These are phyloP conservation scores for Spialia ferax DNA, from an alignment of 2,888 invertebrate genomes.

Conservation along the genomic window DNA sequence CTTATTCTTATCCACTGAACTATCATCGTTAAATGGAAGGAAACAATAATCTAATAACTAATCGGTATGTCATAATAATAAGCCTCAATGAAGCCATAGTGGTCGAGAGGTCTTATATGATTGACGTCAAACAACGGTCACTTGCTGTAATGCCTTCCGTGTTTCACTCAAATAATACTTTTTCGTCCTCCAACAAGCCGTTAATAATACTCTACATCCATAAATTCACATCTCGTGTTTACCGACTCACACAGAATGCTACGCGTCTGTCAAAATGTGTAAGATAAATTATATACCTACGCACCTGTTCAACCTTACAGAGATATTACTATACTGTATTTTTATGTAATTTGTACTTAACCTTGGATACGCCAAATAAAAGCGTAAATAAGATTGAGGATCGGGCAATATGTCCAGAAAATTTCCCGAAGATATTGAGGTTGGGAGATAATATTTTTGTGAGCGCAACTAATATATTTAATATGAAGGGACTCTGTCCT, in stretches of 20 bases:
- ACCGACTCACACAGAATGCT: slow-evolving; percentile 30
- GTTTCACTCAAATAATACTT: slow-evolving; percentile 33
- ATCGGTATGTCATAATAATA: no score
- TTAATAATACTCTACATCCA: slow-evolving; percentile 38
- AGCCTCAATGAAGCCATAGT: neutral
- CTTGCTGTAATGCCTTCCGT: no score
- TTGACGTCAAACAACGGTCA: neutral
- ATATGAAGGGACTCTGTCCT: slow-evolving; percentile 12
- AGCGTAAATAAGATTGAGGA: slow-evolving; percentile 30
- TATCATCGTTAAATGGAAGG: no score
- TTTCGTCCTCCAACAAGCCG: slow-evolving; percentile 26
- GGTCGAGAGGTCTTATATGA: no score
- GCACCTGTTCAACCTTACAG: slow-evolving; percentile 29
- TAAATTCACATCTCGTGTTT: slow-evolving; percentile 37
- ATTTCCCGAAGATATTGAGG: slow-evolving; percentile 32
- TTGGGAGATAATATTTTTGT: slow-evolving; percentile 28
- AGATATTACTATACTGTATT: slow-evolving; percentile 12
- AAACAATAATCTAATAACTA: no score
- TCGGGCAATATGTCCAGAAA: slow-evolving; percentile 33
- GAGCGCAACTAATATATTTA: slow-evolving; percentile 27
- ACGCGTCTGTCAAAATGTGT: slow-evolving; percentile 36
- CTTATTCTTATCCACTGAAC: no score
- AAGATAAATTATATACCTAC: slow-evolving; percentile 40
- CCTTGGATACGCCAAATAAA: slow-evolving; percentile 26
- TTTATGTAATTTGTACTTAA: slow-evolving; percentile 34